Evolutionary conservation across 2,888 invertebrate species (phyloP).

Genomic region (Erebia palarica): DNA sequence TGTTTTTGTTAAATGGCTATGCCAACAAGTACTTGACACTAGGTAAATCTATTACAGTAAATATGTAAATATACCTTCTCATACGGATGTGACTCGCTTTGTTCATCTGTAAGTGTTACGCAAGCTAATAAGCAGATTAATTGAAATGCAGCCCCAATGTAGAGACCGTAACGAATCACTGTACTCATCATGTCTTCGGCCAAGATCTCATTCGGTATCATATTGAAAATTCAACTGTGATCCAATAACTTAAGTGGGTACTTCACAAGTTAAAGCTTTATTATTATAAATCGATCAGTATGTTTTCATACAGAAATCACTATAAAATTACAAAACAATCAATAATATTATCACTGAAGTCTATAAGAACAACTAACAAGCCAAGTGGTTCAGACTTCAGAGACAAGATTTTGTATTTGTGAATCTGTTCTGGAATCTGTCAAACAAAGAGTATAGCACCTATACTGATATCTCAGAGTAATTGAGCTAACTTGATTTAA

Average conservation of each 20-base stretch:
- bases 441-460: no score
- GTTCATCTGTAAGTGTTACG: conserved; percentile 87
- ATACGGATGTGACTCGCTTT: conserved; percentile 74
- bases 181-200: conserved; percentile 88
- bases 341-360: background rate
- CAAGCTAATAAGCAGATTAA: conserved; percentile 91
- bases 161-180: conserved; percentile 90
- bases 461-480: no score
- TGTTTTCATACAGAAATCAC: background rate
- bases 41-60: background rate
- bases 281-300: background rate
- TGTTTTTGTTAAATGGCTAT: no score
- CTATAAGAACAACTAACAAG: no score
- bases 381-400: no score
- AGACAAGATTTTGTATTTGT: no score
- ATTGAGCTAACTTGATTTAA: no score
- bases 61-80: conserved; percentile 76
- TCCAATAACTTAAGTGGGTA: background rate
- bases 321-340: background rate
- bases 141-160: conserved; percentile 94
- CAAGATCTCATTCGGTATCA: conserved; percentile 80
- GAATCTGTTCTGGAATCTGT: no score
- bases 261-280: background rate
- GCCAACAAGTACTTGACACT: no score
- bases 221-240: conserved; percentile 39